Percentiles rank a stretch among this genome's conserved stretches.
phyloP scores from a whole-genome alignment of 1,140 invertebrate genomes.

The Chrysopa pallens region DNA sequence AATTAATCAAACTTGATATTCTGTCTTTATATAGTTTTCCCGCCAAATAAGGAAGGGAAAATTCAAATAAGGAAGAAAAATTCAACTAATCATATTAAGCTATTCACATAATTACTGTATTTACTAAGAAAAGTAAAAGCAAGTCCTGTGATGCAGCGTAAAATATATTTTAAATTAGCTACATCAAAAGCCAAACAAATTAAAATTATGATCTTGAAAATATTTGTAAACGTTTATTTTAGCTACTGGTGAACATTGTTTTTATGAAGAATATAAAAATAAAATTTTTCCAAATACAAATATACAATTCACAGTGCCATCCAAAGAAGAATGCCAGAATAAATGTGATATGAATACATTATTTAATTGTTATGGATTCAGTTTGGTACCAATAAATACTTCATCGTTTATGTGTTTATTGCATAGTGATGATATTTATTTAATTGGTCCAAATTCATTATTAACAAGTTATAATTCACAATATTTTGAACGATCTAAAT shows the following conservation, averaged over 20 bases:
- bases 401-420: conserved; percentile 20
- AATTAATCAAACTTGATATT: too few species aligned
- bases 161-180: too few species aligned
- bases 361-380: conserved; percentile 18
- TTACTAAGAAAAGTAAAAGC: too few species aligned
- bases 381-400: conserved; percentile 3
- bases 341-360: conserved; percentile 11
- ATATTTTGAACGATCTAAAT: conserved; percentile 27
- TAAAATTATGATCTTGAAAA: conserved; percentile 1
- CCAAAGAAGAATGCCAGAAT: conserved; percentile 15
- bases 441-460: conserved; percentile 25
- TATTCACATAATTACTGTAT: too few species aligned
- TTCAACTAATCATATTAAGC: too few species aligned
- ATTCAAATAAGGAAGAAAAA: too few species aligned
- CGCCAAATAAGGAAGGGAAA: too few species aligned
- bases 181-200: too few species aligned
- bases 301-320: conserved; percentile 8
- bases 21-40: too few species aligned
- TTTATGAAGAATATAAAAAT: conserved; percentile 21
- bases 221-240: conserved; percentile 5
- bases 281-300: conserved; percentile 13
- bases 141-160: too few species aligned
- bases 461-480: conserved; percentile 15
- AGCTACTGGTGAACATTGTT: conserved; percentile 12
- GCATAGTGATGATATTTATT: conserved; percentile 29